phyloP scores from a whole-genome alignment of 1,140 invertebrate species.

The Apolygus lucorum region DNA sequence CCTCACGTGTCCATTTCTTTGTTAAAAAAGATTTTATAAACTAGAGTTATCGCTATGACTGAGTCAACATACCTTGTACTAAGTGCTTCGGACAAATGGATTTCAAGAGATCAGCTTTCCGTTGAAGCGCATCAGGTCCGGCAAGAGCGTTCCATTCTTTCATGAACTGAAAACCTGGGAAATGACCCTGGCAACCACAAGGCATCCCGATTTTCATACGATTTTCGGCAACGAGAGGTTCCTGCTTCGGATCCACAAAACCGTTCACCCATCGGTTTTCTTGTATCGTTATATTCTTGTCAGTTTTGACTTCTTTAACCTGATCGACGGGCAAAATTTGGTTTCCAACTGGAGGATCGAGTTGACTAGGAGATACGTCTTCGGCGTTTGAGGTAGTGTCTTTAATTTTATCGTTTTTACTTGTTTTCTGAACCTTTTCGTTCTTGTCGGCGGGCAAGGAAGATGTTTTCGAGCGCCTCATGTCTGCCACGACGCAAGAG shows the following conservation, averaged over 20 bases:
- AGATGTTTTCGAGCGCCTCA: background rate
- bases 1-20: too few species aligned
- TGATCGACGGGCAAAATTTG: too few species aligned
- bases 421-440: background rate
- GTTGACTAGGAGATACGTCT: background rate
- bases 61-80: constrained; percentile 3
- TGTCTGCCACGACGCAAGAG: background rate
- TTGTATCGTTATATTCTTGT: background rate
- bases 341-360: background rate
- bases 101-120: constrained; percentile 5
- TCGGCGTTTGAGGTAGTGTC: background rate
- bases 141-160: background rate
- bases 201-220: background rate
- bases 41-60: too few species aligned
- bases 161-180: background rate
- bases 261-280: background rate
- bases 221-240: background rate
- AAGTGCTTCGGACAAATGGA: constrained; percentile 16
- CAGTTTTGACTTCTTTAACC: background rate
- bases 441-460: background rate
- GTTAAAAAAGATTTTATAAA: too few species aligned
- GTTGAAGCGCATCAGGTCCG: background rate
- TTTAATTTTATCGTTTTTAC: background rate
- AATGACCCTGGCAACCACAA: background rate
- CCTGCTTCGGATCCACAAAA: background rate